Evolutionary conservation across 2,113 vertebrate genomes (phyloP), one percentile per base, ranked within the genome.

Genomic region (Pontoporia blainvillei): DNA sequence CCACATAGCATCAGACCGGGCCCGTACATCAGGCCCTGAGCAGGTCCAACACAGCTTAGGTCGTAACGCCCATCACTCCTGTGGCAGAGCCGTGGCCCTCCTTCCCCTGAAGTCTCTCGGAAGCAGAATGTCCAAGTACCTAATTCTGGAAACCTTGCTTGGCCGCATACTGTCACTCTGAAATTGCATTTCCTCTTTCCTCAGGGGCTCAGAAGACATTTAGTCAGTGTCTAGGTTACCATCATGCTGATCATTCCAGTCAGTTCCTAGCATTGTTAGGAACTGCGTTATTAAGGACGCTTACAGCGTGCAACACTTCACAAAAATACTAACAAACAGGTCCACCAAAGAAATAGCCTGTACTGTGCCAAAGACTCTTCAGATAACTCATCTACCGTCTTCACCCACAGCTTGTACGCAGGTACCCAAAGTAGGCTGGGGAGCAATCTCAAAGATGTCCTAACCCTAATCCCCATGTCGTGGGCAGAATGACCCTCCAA

Each of bases 21-120:
- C 15, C 3, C 0, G 29, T 7, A 13, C 25, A 1, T 39, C 66
- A 11, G 0, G 6, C 0, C 23, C 36, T 13, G 2, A 15, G 1
- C 0, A 6, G 29, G 57, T 29, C 71, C 41, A 3, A 4, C 39
- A 8, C 0, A 3, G 8, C 21, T 14, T 31, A 6, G 4, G 8
- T 14, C 8, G 1, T 0, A 5, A 20, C 18, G 1, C 39, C 36
- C 18, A 2, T 15, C 7, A 25, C 52, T 6, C 69, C 18, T 31
- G 18, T 2, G 17, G 20, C 52, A 15, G 27, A 44, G 27, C 11
- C 21, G 15, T 27, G 15, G 44, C 18, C 21, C 27, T 0, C 36
- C 36, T 8, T 7, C 0, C 20, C 20, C 7, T 2, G 15, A 9
- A 12, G 12, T 21, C 14, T 6, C 49, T 31, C 1, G 49, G 85